phyloP scores from a whole-genome alignment of 1,140 invertebrate species.

The Sycophila sp. region DNA sequence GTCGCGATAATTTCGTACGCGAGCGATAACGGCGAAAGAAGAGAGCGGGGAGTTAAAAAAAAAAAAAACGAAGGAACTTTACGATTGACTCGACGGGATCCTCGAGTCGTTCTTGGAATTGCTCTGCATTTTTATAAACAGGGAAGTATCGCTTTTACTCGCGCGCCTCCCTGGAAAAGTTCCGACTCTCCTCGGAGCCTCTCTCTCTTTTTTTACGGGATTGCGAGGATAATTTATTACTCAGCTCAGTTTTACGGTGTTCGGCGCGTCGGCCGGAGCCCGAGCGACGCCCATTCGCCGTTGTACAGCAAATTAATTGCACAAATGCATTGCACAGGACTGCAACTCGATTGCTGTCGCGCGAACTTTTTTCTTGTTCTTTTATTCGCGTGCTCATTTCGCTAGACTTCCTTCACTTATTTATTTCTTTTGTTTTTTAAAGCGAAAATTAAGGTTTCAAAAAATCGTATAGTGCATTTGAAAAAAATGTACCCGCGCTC shows the following conservation, averaged over 20 bases:
- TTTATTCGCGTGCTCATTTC: neutral
- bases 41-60: neutral
- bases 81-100: slow-evolving; percentile 18
- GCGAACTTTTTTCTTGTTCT: neutral
- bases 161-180: slow-evolving; percentile 15
- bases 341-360: slow-evolving; percentile 19
- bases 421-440: no score
- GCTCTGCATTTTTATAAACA: slow-evolving; percentile 37
- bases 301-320: slow-evolving; percentile 38
- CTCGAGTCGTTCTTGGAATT: slow-evolving; percentile 24
- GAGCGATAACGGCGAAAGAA: slow-evolving; percentile 4
- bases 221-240: slow-evolving; percentile 22
- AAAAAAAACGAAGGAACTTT: slow-evolving; percentile 25
- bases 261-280: neutral
- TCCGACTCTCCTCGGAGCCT: no score
- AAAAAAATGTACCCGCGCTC: neutral
- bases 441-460: no score
- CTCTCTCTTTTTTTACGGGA: slow-evolving; percentile 35
- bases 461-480: no score
- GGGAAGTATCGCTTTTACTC: slow-evolving; percentile 34
- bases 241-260: slow-evolving; percentile 17
- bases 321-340: slow-evolving; percentile 9
- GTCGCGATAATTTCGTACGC: slow-evolving; percentile 13
- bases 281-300: slow-evolving; percentile 23
- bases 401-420: neutral